Base-by-base conservation (phyloP, 2,888 invertebrate species). In the Eupithecia dodoneata region DNA sequence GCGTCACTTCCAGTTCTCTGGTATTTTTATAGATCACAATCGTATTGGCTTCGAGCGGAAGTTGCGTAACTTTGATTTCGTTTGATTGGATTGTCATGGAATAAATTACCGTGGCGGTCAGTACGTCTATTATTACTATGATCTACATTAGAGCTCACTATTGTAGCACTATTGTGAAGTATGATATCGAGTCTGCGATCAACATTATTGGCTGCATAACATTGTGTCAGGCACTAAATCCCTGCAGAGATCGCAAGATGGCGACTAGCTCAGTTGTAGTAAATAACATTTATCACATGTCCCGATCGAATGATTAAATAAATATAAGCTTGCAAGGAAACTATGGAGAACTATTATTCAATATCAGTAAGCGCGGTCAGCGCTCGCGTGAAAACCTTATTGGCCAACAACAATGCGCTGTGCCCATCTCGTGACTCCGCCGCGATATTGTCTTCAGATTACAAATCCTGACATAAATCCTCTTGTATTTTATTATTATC, bases 341-440 rank as follows among this genome's bases (percentile, higher is more conserved):
- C 52, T 66, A 72, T 66, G 59, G 71, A 66, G 72, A 70, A 71
- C n/a, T 65, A 66, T 74, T 74, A 76, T 76, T 79, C 72, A 79
- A 76, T 76, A 79, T 76, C 70, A 52, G 72, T 74, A 72, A 69
- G 72, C 74, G 44, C 86, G 87, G 86, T 83, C 81, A 76, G 85
- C 83, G 84, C 87, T 88, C 89, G 89, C 89, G 90, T 89, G 88
- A 89, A 85, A 86, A 85, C 82, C 85, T 87, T 90, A 90, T 90
- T 90, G 89, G 87, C 85, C 85, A 86, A 85, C 89, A 88, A 91
- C 92, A 93, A 91, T 92, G 87, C 90, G 84, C 87, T 87, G 87
- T 90, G 83, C 87, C 87, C 94, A 94, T 94, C 88, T 93, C 94
- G 94, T 94, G 94, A 94, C 93, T 91, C 84, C 86, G 86, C 87